Evolutionary conservation across 2,888 invertebrate species (phyloP).

Genomic region (Opisthograptis luteolata): DNA sequence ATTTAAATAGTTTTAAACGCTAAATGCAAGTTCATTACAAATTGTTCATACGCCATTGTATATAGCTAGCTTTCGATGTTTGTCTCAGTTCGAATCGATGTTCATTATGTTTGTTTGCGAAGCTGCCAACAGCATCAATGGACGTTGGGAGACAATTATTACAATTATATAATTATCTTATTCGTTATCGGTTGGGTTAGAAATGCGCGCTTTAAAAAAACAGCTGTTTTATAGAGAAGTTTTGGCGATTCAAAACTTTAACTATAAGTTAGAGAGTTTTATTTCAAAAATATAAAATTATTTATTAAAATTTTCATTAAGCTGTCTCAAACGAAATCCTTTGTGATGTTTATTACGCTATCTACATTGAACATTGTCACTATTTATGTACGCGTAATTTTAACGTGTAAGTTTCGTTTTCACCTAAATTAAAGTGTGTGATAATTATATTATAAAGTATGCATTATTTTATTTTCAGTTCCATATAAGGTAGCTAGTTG

Average conservation of each 20-base stretch:
- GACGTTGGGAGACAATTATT: constrained; percentile 57
- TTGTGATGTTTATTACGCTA: constrained; percentile 58
- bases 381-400: constrained; percentile 31
- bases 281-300: constrained; percentile 55
- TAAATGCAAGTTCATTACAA: constrained; percentile 39
- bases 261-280: constrained; percentile 82
- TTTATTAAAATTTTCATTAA: constrained; percentile 72
- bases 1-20: constrained; percentile 48
- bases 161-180: constrained; percentile 26
- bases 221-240: constrained; percentile 73
- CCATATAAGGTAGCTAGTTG: constrained; percentile 75
- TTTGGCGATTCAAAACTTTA: constrained; percentile 83
- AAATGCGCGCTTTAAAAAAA: constrained; percentile 51
- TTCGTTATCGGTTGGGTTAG: constrained; percentile 37
- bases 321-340: constrained; percentile 67
- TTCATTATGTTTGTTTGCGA: constrained; percentile 78
- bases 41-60: constrained; percentile 51
- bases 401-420: constrained; percentile 49
- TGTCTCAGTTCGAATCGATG: constrained; percentile 68
- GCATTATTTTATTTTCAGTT: constrained; percentile 65
- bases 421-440: constrained; percentile 78
- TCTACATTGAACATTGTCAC: constrained; percentile 51
- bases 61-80: constrained; percentile 58
- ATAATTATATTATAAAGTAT: constrained; percentile 61
- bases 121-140: constrained; percentile 75